These are phyloP conservation scores for Prietella phreatophila DNA, from an alignment of 2,113 vertebrate species.

Conservation along the genomic window DNA sequence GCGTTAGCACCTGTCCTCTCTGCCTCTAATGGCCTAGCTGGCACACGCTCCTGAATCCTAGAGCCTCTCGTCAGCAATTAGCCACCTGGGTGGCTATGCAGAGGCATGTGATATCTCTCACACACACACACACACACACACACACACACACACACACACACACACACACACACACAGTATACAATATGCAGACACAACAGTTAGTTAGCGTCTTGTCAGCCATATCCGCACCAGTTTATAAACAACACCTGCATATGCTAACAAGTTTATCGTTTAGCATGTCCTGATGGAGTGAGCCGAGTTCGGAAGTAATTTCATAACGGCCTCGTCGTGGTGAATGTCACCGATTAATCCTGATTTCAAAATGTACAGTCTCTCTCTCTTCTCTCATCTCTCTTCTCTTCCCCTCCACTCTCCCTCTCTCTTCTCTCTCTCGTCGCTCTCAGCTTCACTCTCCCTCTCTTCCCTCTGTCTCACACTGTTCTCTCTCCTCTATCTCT, in stretches of 20 bases:
- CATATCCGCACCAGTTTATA: neutral
- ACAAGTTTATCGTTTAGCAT: constrained; percentile 1
- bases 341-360: constrained; percentile 34
- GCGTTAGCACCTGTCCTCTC: constrained; percentile 48
- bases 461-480: too few species aligned
- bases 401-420: too few species aligned
- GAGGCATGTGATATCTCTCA: constrained; percentile 13
- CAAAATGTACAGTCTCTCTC: too few species aligned
- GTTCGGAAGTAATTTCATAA: neutral
- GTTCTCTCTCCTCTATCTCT: too few species aligned
- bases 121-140: neutral
- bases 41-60: constrained; percentile 37
- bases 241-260: constrained; percentile 4
- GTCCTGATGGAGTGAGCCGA: neutral
- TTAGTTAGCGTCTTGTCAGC: constrained; percentile 12
- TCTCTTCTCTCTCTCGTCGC: too few species aligned
- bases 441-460: too few species aligned
- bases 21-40: constrained; percentile 48
- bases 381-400: too few species aligned
- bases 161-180: neutral
- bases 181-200: constrained; percentile 9
- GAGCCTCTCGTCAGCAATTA: constrained; percentile 58
- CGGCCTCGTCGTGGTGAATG: neutral
- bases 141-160: constrained; percentile 1
- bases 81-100: constrained; percentile 50